Percentiles rank a stretch among this genome's conserved stretches.
Evolutionary conservation across 2,888 invertebrate species (phyloP).

Genomic region (Acleris cristana): DNA sequence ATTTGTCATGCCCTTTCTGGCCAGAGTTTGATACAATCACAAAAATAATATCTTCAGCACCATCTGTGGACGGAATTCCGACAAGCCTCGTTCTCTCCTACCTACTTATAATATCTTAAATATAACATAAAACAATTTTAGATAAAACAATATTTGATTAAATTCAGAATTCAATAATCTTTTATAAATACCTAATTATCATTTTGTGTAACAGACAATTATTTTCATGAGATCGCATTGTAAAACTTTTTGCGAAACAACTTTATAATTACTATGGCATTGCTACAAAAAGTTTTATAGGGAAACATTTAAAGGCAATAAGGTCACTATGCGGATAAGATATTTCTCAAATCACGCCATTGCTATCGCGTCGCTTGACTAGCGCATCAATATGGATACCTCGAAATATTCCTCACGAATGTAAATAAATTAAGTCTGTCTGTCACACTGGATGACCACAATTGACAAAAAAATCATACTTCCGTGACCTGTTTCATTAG

Average conservation of each 20-base stretch:
- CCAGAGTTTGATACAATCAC: slow-evolving; percentile 9
- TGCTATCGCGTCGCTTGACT: too few relatives aligned
- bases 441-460: too few relatives aligned
- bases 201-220: too few relatives aligned
- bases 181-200: too few relatives aligned
- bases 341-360: too few relatives aligned
- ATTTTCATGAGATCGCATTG: too few relatives aligned
- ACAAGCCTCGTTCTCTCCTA: slow-evolving; percentile 24
- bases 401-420: too few relatives aligned
- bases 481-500: too few relatives aligned
- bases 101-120: slow-evolving; percentile 7
- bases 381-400: background rate
- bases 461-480: too few relatives aligned
- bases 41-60: slow-evolving; percentile 13
- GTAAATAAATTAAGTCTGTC: too few relatives aligned
- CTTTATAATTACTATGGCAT: background rate
- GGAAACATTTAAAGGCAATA: background rate
- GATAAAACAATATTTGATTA: background rate
- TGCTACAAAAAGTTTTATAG: background rate
- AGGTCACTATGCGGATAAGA: background rate
- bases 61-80: slow-evolving; percentile 28
- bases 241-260: too few relatives aligned
- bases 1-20: slow-evolving; percentile 16
- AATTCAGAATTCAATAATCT: background rate
- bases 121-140: slow-evolving; percentile 12